A percentile compares a stretch with the other conserved stretches of the same genome.
Evolutionary conservation across 2,113 vertebrate species (phyloP).

Genomic region (Enhydra lutris): DNA sequence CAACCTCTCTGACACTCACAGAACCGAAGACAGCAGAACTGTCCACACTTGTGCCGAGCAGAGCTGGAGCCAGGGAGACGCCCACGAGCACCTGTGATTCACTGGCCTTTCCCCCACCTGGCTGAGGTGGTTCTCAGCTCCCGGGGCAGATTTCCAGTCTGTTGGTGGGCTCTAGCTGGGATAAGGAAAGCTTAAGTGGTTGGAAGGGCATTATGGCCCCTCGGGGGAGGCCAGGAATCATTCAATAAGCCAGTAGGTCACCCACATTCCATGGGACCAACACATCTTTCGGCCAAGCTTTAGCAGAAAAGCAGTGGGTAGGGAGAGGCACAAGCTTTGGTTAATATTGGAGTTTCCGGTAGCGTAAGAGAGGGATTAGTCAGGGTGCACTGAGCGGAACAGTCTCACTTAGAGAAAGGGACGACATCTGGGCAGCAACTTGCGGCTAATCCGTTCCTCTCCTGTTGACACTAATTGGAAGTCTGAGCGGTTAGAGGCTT

Average conservation of each 20-base stretch:
- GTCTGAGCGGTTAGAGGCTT: neutral
- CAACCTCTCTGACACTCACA: neutral
- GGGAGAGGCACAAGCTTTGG: neutral
- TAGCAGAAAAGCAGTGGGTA: neutral
- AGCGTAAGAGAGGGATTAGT: neutral
- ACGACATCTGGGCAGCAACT: neutral
- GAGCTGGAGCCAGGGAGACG: neutral
- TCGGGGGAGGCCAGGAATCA: neutral
- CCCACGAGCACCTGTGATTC: neutral
- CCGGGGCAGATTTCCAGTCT: neutral
- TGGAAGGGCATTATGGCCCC: neutral
- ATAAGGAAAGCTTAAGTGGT: neutral
- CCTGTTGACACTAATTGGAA: neutral
- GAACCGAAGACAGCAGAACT: neutral
- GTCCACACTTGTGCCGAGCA: neutral
- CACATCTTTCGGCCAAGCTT: neutral
- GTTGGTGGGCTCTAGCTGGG: neutral
- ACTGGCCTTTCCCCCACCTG: neutral
- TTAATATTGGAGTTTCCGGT: neutral
- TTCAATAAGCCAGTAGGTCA: neutral
- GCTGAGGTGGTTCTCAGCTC: neutral
- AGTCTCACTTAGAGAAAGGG: neutral
- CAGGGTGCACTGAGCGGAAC: neutral
- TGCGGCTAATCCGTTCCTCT: neutral
- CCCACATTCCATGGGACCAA: rapidly evolving